Evolutionary conservation across 2,888 invertebrate species (phyloP).

Genomic region (Dynastes tityus): DNA sequence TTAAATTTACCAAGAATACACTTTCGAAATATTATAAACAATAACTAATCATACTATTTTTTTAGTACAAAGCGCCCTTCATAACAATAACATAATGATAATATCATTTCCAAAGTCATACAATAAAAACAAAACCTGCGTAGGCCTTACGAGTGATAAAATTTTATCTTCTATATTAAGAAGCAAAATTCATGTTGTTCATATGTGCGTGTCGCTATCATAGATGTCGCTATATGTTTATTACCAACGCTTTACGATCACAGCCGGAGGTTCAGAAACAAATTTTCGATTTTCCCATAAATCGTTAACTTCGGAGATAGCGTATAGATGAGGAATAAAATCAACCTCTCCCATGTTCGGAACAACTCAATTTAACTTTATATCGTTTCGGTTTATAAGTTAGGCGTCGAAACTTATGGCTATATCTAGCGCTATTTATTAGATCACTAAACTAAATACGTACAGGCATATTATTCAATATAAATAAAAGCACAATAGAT

Average conservation of each 20-base stretch:
- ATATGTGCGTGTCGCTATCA: background rate
- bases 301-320: constrained; percentile 35
- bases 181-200: constrained; percentile 1
- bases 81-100: too few species aligned
- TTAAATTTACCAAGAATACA: too few species aligned
- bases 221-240: constrained; percentile 27
- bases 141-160: constrained; percentile 3
- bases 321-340: constrained; percentile 33
- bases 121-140: background rate
- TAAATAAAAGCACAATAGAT: background rate
- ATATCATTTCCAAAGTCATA: background rate
- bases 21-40: too few species aligned
- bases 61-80: too few species aligned
- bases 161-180: background rate
- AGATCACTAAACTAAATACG: background rate
- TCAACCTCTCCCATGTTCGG: background rate
- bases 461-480: background rate
- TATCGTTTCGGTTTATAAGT: constrained; percentile 29
- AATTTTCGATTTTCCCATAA: constrained; percentile 37
- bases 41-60: too few species aligned
- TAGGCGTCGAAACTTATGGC: constrained; percentile 11
- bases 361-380: constrained; percentile 45
- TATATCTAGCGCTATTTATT: constrained; percentile 4
- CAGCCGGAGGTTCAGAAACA: constrained; percentile 1
- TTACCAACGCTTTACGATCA: constrained; percentile 24